A percentile compares a stretch with the other conserved stretches of the same genome.
Evolutionary conservation across 2,113 vertebrate species (phyloP).

Genomic region (Ochotona princeps): DNA sequence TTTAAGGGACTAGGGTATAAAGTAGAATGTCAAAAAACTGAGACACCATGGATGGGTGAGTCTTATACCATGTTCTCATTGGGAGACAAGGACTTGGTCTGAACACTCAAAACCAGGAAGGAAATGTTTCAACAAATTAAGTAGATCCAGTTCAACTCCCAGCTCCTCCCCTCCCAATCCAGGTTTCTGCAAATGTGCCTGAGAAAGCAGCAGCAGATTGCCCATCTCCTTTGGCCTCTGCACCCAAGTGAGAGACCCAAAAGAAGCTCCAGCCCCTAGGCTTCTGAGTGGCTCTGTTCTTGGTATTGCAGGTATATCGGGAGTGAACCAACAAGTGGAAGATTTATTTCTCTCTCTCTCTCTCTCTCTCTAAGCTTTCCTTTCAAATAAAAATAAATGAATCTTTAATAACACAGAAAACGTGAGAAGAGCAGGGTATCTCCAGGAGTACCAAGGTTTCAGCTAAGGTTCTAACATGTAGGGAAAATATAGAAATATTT

Average conservation of each 20-base stretch:
- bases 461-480: not conserved
- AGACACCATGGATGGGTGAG: not conserved
- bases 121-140: not conserved
- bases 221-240: too few relatives aligned
- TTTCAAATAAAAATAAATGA: too few relatives aligned
- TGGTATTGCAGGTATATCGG: too few relatives aligned
- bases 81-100: not conserved
- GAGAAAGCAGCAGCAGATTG: too few relatives aligned
- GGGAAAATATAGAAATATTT: not conserved
- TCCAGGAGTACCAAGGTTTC: not conserved
- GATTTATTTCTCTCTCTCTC: too few relatives aligned
- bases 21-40: not conserved
- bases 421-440: not conserved
- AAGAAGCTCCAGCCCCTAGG: too few relatives aligned
- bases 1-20: not conserved
- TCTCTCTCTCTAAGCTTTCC: too few relatives aligned
- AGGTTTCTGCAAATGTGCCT: too few relatives aligned
- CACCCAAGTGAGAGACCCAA: too few relatives aligned
- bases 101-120: not conserved
- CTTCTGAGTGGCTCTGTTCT: too few relatives aligned
- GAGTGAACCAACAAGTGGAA: too few relatives aligned
- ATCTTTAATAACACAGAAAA: not conserved
- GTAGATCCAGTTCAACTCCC: not conserved
- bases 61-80: not conserved
- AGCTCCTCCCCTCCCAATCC: too few relatives aligned